Evolutionary conservation across 2,797 vertebrate species (phyloP).

Genomic region (Xiphophorus birchmanni): DNA sequence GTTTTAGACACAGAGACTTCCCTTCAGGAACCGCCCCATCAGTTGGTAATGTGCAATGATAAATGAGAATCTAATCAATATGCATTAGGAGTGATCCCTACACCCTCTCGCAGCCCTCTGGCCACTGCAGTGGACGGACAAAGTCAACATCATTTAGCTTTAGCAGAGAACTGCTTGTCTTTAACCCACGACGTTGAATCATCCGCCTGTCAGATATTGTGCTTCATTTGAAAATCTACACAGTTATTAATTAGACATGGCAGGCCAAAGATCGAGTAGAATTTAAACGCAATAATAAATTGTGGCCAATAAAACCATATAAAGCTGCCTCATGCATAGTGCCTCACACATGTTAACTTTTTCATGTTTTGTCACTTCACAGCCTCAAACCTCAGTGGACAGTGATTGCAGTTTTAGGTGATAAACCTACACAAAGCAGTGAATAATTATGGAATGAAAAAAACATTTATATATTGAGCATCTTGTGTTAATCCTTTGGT

Average conservation of each 20-base stretch:
- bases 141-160: constrained; percentile 47
- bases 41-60: constrained; percentile 60
- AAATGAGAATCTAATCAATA: constrained; percentile 70
- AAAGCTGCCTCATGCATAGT: neutral
- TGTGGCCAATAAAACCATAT: neutral
- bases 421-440: neutral
- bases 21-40: constrained; percentile 31
- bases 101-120: constrained; percentile 4
- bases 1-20: constrained; percentile 8
- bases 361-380: neutral
- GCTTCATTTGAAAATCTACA: constrained; percentile 22
- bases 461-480: neutral
- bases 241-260: constrained; percentile 16
- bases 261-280: neutral
- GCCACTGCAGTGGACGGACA: constrained; percentile 12
- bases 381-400: neutral
- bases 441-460: neutral
- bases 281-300: neutral
- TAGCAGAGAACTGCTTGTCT: constrained; percentile 30
- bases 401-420: neutral
- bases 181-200: constrained; percentile 45
- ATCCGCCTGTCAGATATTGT: constrained; percentile 34
- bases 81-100: constrained; percentile 64
- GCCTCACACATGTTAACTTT: neutral
- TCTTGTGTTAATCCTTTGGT: neutral